Evolutionary conservation across 2,113 vertebrate genomes (phyloP).

Genomic region (Pipa parva): DNA sequence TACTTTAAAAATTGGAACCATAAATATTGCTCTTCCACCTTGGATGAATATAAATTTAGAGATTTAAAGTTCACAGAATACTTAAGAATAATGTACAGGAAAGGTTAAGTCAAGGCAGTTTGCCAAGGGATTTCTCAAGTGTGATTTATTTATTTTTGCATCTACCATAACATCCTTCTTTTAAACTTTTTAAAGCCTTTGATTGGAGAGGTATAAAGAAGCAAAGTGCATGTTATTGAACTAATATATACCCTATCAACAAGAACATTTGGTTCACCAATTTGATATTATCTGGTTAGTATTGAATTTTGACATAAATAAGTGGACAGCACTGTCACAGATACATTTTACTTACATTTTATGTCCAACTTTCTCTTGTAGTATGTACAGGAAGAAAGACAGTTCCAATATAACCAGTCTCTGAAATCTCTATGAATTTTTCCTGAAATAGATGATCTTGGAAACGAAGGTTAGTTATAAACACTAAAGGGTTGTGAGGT

Average conservation of each 20-base stretch:
- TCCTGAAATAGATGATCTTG: no score
- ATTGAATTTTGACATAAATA: no score
- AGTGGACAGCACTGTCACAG: no score
- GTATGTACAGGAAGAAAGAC: no score
- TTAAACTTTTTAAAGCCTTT: neutral
- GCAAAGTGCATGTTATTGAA: neutral
- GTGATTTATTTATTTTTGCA: neutral
- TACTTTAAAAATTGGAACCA: neutral
- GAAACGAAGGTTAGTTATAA: no score
- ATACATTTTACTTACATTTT: no score
- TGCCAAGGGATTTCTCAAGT: neutral
- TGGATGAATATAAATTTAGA: neutral
- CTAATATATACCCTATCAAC: neutral
- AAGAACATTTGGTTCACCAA: no score
- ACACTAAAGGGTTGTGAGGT: no score
- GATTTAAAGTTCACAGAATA: neutral
- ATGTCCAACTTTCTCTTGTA: no score
- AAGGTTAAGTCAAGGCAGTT: neutral
- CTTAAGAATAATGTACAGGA: neutral
- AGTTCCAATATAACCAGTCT: no score
- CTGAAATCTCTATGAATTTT: no score
- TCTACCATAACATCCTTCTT: neutral
- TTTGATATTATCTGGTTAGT: no score
- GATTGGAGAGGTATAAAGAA: neutral
- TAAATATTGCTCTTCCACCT: neutral